phyloP scores from a whole-genome alignment of 2,113 vertebrate genomes.

The Pao palembangensis region DNA sequence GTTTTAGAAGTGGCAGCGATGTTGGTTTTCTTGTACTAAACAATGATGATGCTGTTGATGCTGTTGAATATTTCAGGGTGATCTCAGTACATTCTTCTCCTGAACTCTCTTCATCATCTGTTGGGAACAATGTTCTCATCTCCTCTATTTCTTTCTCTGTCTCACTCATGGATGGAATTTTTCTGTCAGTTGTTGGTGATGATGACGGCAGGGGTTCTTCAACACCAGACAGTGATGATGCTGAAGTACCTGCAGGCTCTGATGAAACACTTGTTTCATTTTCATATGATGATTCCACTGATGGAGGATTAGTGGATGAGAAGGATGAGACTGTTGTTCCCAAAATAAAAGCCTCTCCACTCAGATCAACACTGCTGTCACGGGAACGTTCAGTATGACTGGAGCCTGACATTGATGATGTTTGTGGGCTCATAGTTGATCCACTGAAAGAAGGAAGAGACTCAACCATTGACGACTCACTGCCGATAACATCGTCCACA shows the following conservation, averaged over 20 bases:
- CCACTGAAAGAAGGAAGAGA: background rate
- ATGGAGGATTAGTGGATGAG: background rate
- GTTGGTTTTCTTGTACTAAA: background rate
- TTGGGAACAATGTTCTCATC: background rate
- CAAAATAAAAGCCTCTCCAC: background rate
- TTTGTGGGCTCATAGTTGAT: background rate
- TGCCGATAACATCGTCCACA: background rate
- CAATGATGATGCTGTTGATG: background rate
- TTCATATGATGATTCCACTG: background rate
- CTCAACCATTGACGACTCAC: background rate
- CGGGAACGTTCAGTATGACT: background rate
- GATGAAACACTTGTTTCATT: background rate
- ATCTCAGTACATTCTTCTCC: background rate
- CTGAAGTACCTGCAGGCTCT: background rate
- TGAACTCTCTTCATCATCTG: slow-evolving; percentile 2
- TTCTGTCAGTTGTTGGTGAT: background rate
- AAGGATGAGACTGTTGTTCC: background rate
- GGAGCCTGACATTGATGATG: background rate
- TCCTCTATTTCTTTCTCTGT: background rate
- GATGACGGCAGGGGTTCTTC: too few species aligned
- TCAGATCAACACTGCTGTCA: background rate
- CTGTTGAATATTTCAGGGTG: fast-evolving
- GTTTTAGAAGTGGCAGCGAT: background rate
- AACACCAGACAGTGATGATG: background rate
- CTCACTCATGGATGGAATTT: background rate